phyloP scores from a whole-genome alignment of 2,888 invertebrate species.

The Xestia rhomboidea region DNA sequence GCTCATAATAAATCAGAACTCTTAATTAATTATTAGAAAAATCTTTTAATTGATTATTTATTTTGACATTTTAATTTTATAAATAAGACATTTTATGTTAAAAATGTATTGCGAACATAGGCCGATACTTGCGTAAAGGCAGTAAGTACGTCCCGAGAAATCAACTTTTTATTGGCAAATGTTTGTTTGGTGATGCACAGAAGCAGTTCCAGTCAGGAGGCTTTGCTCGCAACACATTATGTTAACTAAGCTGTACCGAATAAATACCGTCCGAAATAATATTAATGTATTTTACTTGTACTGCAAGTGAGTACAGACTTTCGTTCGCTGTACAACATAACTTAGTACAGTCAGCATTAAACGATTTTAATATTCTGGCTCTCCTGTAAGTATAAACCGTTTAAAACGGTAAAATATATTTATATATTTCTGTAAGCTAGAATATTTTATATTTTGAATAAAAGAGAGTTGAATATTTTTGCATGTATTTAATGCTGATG shows the following conservation, averaged over 20 bases:
- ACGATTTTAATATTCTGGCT: slow-evolving; percentile 46
- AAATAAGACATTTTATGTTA: slow-evolving; percentile 19
- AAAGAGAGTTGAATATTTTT: slow-evolving; percentile 62
- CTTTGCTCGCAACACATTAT: slow-evolving; percentile 16
- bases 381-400: slow-evolving; percentile 44
- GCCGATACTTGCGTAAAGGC: background rate
- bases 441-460: slow-evolving; percentile 54
- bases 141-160: background rate
- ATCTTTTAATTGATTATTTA: background rate
- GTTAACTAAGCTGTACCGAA: slow-evolving; percentile 30
- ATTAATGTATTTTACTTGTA: slow-evolving; percentile 51
- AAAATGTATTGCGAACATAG: slow-evolving; percentile 15
- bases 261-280: slow-evolving; percentile 62
- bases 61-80: slow-evolving; percentile 15
- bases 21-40: background rate
- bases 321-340: slow-evolving; percentile 34
- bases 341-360: slow-evolving; percentile 58
- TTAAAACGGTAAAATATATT: slow-evolving; percentile 52
- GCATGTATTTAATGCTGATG: slow-evolving; percentile 57
- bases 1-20: slow-evolving; percentile 19
- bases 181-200: background rate
- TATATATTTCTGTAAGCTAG: slow-evolving; percentile 54
- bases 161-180: background rate
- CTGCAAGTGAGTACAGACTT: slow-evolving; percentile 37
- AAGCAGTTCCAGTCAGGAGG: background rate